These are phyloP conservation scores for Zaprionus ornatus DNA, from an alignment of 1,140 invertebrate species.

Conservation along the genomic window DNA sequence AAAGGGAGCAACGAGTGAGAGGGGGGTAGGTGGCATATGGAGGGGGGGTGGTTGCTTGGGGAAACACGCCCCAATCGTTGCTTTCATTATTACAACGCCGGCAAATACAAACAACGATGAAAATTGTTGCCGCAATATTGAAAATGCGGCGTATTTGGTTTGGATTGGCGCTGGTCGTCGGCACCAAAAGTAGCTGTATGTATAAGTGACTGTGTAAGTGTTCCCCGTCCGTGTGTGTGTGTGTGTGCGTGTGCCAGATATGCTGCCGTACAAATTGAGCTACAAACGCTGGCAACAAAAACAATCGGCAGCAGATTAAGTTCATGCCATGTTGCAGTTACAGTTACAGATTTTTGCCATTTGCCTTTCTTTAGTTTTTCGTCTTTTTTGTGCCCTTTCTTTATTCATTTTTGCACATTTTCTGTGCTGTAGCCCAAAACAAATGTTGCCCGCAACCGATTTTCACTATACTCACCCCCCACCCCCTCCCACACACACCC, in stretches of 20 bases:
- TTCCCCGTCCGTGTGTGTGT: not conserved
- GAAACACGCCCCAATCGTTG: constrained; percentile 60
- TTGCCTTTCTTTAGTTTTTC: constrained; percentile 32
- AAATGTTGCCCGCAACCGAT: constrained; percentile 77
- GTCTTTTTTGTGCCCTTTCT: constrained; percentile 15
- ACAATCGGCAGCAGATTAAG: constrained; percentile 79
- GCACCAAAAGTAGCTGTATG: constrained; percentile 34
- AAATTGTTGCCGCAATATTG: constrained; percentile 81
- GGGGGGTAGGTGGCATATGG: not conserved
- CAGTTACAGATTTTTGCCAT: constrained; percentile 71
- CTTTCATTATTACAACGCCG: constrained; percentile 77
- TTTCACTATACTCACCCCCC: constrained; percentile 51
- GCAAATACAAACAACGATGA: constrained; percentile 77
- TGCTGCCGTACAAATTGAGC: constrained; percentile 64
- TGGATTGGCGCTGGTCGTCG: constrained; percentile 24
- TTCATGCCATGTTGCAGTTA: constrained; percentile 81
- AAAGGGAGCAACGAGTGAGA: not conserved
- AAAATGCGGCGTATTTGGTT: constrained; percentile 77
- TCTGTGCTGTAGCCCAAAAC: constrained; percentile 72
- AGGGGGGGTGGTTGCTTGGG: not conserved
- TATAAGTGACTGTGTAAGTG: not conserved
- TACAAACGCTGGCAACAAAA: constrained; percentile 58
- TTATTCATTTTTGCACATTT: constrained; percentile 77
- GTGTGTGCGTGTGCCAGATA: not conserved
- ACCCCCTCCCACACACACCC: constrained; percentile 5